phyloP scores from a whole-genome alignment of 2,888 invertebrate genomes.

The Mythimna ferrago region DNA sequence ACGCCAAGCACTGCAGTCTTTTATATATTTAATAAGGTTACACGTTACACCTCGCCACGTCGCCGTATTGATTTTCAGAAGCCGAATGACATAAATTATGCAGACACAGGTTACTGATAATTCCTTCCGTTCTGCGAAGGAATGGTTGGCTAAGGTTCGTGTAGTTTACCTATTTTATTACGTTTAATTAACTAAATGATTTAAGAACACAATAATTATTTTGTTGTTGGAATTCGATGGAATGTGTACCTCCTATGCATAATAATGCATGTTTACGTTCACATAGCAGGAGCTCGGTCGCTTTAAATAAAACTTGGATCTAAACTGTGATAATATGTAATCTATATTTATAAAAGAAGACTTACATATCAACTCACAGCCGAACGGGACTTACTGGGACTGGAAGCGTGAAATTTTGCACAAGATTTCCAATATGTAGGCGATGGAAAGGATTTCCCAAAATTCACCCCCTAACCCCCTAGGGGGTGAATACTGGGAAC shows the following conservation, averaged over 20 bases:
- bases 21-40: conserved; percentile 58
- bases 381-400: too few species aligned
- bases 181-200: neutral
- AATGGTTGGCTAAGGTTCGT: neutral
- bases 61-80: conserved; percentile 40
- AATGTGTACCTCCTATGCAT: neutral
- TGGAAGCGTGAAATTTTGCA: too few species aligned
- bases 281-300: neutral
- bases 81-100: conserved; percentile 24
- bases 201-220: neutral
- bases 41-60: conserved; percentile 36
- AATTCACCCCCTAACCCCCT: too few species aligned
- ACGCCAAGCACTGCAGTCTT: conserved; percentile 56
- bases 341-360: too few species aligned
- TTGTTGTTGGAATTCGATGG: neutral
- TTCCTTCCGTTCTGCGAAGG: neutral
- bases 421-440: too few species aligned
- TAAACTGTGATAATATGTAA: too few species aligned
- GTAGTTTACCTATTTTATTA: neutral
- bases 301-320: too few species aligned
- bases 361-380: too few species aligned
- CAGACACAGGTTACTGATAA: neutral
- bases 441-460: too few species aligned
- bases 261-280: too few species aligned
- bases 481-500: too few species aligned